A percentile compares a stretch with the other conserved stretches of the same genome.
Conservation (phyloP, 2,113 vertebrate genomes). For the Galbula dea region DNA sequence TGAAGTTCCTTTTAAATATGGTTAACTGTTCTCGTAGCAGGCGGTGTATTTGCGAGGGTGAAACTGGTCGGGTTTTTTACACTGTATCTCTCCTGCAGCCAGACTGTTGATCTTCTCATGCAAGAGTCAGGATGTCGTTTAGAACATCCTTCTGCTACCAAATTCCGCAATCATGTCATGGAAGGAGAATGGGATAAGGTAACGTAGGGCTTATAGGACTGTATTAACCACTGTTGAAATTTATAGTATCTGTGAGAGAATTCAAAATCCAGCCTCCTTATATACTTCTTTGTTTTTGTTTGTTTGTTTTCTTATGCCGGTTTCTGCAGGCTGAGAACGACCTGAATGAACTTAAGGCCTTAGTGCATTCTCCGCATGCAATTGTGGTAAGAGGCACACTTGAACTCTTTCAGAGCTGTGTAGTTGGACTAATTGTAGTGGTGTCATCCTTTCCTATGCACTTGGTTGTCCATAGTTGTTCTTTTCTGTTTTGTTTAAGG, state of each 20-base stretch:
- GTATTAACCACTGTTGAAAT: slow-evolving; percentile 71
- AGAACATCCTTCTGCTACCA: slow-evolving; percentile 97
- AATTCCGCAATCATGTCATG: slow-evolving; percentile 99
- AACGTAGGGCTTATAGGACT: slow-evolving; percentile 77
- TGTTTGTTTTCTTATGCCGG: slow-evolving; percentile 53
- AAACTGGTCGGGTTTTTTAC: slow-evolving; percentile 78
- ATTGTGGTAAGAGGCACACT: slow-evolving; percentile 89
- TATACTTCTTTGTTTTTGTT: neutral
- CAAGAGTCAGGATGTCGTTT: slow-evolving; percentile 99
- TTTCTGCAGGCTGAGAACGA: slow-evolving; percentile 93
- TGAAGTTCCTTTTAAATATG: slow-evolving; percentile 22
- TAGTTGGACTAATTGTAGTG: slow-evolving; percentile 74
- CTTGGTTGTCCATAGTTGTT: slow-evolving; percentile 1
- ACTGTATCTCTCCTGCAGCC: slow-evolving; percentile 89
- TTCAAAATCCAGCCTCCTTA: slow-evolving; percentile 55
- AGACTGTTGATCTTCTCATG: slow-evolving; percentile 99
- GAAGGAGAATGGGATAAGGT: slow-evolving; percentile 99
- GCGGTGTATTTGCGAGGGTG: slow-evolving; percentile 66
- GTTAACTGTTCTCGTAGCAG: slow-evolving; percentile 53
- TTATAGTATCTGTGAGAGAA: slow-evolving; percentile 48
- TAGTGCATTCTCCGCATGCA: slow-evolving; percentile 96
- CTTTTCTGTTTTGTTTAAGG: slow-evolving; percentile 48
- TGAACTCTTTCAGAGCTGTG: slow-evolving; percentile 75
- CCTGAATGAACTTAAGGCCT: slow-evolving; percentile 95
- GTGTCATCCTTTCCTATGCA: slow-evolving; percentile 62